These are phyloP conservation scores for Pongo pygmaeus DNA, from an alignment of 2,113 vertebrate species.

Conservation along the genomic window DNA sequence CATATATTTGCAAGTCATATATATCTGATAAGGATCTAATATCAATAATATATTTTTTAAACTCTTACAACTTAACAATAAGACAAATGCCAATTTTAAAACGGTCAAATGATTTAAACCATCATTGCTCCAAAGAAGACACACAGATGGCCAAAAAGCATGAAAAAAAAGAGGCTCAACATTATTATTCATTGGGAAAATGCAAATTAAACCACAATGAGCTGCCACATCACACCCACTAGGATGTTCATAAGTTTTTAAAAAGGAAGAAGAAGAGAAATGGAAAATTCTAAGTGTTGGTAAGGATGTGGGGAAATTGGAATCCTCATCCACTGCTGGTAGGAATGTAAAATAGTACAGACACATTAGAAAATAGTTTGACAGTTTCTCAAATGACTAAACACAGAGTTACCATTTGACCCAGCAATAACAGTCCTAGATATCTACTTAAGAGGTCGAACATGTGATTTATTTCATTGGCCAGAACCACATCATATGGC, in stretches of 20 bases:
- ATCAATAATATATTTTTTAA: neutral
- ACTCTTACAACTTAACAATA: neutral
- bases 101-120: neutral
- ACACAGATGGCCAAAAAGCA: neutral
- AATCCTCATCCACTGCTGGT: neutral
- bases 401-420: neutral
- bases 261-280: neutral
- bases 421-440: neutral
- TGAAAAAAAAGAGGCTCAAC: neutral
- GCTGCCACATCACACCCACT: neutral
- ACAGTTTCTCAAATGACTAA: neutral
- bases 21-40: neutral
- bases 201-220: neutral
- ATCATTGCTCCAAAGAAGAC: neutral
- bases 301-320: neutral
- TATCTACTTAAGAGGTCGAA: neutral
- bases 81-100: neutral
- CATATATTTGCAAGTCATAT: neutral
- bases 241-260: neutral
- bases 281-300: neutral
- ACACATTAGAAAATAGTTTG: neutral
- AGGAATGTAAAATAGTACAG: neutral
- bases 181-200: neutral
- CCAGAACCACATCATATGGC: neutral
- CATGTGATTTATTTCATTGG: neutral